Evolutionary conservation across 2,888 invertebrate species (phyloP).

Genomic region (Agelastica alni): DNA sequence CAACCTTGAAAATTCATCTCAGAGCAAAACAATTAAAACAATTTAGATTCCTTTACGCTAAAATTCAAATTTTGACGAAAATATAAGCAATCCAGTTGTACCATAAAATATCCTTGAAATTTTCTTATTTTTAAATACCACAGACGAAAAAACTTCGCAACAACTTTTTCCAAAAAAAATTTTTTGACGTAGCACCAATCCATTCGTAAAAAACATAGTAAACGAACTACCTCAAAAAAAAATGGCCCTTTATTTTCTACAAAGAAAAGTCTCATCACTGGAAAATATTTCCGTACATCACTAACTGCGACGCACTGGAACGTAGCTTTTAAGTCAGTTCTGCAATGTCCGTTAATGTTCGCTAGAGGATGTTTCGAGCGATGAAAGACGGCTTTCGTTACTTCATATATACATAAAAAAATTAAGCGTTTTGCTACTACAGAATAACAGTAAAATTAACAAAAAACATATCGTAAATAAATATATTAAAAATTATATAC

Average conservation of each 20-base stretch:
- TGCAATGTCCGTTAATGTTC: constrained; percentile 13
- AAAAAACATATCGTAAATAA: constrained; percentile 11
- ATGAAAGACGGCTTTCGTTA: neutral
- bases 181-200: constrained; percentile 23
- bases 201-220: constrained; percentile 12
- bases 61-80: no score
- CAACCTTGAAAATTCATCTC: no score
- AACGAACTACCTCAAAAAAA: constrained; percentile 15
- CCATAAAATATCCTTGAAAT: neutral
- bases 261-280: constrained; percentile 21
- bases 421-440: neutral
- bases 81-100: constrained; percentile 4
- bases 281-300: constrained; percentile 25
- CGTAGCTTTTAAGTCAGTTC: constrained; percentile 14
- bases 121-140: neutral
- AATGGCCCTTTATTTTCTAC: constrained; percentile 3
- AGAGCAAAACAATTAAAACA: no score
- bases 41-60: no score
- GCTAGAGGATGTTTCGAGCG: neutral
- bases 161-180: constrained; percentile 5
- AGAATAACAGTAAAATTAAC: constrained; percentile 7
- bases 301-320: neutral
- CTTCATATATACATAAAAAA: constrained; percentile 1
- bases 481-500: constrained; percentile 5
- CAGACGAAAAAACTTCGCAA: constrained; percentile 8